phyloP scores from a whole-genome alignment of 2,888 invertebrate species.

The Melanargia galathea region DNA sequence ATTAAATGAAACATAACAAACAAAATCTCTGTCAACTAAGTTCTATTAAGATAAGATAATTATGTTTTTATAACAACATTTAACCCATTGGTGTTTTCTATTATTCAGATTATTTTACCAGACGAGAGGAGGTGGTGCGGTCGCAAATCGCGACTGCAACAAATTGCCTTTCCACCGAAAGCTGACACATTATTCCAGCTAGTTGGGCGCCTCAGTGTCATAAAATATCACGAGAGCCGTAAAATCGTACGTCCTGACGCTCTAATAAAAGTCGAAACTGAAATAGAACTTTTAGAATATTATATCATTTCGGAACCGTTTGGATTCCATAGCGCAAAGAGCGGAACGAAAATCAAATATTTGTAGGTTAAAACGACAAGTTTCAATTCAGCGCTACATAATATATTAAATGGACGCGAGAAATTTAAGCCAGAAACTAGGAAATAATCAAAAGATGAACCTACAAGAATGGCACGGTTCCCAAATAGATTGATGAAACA shows the following conservation, averaged over 20 bases:
- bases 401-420: too few relatives aligned
- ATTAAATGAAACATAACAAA: too few relatives aligned
- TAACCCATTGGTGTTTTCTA: not conserved
- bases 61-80: too few relatives aligned
- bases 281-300: slow-evolving; percentile 11
- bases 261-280: slow-evolving; percentile 15
- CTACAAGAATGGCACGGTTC: too few relatives aligned
- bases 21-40: too few relatives aligned
- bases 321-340: not conserved
- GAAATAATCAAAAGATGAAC: too few relatives aligned
- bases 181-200: slow-evolving; percentile 19
- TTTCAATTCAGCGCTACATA: too few relatives aligned
- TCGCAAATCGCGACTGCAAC: slow-evolving; percentile 11
- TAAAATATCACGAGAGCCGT: slow-evolving; percentile 15
- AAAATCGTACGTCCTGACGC: slow-evolving; percentile 1
- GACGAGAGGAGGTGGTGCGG: not conserved
- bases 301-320: not conserved
- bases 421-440: too few relatives aligned
- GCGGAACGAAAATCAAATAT: too few relatives aligned
- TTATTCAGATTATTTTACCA: slow-evolving; percentile 3
- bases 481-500: too few relatives aligned
- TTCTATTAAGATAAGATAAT: too few relatives aligned
- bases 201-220: slow-evolving; percentile 21
- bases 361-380: too few relatives aligned
- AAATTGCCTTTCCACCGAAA: slow-evolving; percentile 15